Conservation (phyloP, 2,113 vertebrate genomes). For the Egretta garzetta region DNA sequence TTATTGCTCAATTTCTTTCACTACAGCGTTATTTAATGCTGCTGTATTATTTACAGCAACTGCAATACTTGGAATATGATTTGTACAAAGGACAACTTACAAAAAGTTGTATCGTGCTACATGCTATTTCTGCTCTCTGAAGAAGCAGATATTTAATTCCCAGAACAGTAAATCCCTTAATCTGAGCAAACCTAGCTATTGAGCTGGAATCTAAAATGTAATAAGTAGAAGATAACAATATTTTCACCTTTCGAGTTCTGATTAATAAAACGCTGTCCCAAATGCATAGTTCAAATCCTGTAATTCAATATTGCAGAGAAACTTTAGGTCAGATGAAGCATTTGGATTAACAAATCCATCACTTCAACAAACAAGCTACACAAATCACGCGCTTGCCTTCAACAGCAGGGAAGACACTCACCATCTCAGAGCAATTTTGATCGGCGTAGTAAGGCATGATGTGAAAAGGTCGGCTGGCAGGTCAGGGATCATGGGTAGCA, state of each 20-base stretch:
- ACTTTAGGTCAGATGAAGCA: not conserved
- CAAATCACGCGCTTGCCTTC: not conserved
- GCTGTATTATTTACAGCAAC: slow-evolving; percentile 24
- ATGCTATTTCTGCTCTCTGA: not conserved
- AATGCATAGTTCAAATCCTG: not conserved
- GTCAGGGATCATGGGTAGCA: slow-evolving; percentile 98
- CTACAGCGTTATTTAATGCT: not conserved
- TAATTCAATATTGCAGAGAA: not conserved
- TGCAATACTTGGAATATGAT: not conserved
- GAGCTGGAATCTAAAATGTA: not conserved
- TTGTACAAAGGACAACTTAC: slow-evolving; percentile 10
- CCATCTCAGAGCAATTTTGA: slow-evolving; percentile 97
- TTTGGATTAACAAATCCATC: not conserved
- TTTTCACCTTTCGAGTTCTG: not conserved
- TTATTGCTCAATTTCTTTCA: not conserved
- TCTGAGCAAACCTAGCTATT: slow-evolving; percentile 28
- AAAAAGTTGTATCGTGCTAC: not conserved
- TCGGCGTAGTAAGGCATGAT: slow-evolving; percentile 97
- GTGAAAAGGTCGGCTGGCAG: slow-evolving; percentile 98
- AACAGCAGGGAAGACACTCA: slow-evolving; percentile 56
- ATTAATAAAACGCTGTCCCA: not conserved
- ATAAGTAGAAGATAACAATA: not conserved
- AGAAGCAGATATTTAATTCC: slow-evolving; percentile 27
- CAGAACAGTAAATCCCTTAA: slow-evolving; percentile 60
- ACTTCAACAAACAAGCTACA: not conserved